phyloP scores from a whole-genome alignment of 1,140 invertebrate genomes.

The Phortica variegata region DNA sequence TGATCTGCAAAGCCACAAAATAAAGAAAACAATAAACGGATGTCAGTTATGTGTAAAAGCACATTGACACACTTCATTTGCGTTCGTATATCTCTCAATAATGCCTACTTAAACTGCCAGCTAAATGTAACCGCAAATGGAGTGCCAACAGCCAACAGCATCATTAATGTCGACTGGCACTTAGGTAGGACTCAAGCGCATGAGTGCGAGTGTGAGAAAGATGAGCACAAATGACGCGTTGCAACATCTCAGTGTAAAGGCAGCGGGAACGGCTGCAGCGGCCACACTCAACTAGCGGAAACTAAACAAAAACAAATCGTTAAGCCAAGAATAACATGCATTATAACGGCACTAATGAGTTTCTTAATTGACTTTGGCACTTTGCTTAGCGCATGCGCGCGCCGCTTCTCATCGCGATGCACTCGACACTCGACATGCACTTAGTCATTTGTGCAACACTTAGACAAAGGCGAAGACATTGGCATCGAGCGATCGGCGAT shows the following conservation, averaged over 20 bases:
- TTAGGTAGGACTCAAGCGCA: slow-evolving; percentile 27
- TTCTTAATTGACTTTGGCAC: slow-evolving; percentile 27
- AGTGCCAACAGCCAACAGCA: slow-evolving; percentile 10
- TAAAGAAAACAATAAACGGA: neutral
- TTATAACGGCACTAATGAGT: slow-evolving; percentile 15
- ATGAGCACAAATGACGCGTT: no score
- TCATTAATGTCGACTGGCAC: slow-evolving; percentile 18
- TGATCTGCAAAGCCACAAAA: slow-evolving; percentile 75
- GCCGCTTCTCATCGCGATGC: no score
- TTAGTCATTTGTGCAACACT: no score
- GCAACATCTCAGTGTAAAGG: no score
- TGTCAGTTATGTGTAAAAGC: no score
- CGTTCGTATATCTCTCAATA: no score
- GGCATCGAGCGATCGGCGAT: no score
- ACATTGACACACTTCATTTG: no score
- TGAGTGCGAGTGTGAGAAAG: slow-evolving; percentile 31
- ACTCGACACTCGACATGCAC: neutral
- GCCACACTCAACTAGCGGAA: slow-evolving; percentile 42
- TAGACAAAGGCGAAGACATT: no score
- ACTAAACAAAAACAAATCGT: slow-evolving; percentile 49
- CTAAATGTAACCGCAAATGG: no score
- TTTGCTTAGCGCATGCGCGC: neutral
- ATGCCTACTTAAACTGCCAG: no score
- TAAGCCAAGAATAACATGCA: slow-evolving; percentile 13
- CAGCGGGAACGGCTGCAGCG: no score